phyloP scores from a whole-genome alignment of 2,888 invertebrate genomes.

The Acanthoscelides obtectus region DNA sequence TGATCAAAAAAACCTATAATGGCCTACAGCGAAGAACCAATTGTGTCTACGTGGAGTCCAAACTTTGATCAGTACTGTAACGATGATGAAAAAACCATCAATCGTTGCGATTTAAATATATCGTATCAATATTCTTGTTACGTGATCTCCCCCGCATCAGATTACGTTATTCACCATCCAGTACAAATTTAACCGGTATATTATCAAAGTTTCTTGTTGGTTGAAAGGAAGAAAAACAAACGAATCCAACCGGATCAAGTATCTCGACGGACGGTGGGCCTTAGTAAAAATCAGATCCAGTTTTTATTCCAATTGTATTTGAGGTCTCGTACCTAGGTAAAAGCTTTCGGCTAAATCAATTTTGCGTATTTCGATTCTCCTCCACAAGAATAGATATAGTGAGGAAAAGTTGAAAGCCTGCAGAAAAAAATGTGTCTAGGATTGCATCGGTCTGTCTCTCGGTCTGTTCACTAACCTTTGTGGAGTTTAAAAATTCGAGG shows the following conservation, averaged over 20 bases:
- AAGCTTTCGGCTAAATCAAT: not conserved
- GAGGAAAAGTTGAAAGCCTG: not conserved
- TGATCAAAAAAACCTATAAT: too few species aligned
- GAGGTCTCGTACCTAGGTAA: not conserved
- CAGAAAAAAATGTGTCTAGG: not conserved
- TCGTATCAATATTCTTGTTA: too few species aligned
- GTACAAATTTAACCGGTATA: not conserved
- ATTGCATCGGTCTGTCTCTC: too few species aligned
- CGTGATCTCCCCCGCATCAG: too few species aligned
- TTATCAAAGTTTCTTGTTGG: not conserved
- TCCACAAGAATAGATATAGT: not conserved
- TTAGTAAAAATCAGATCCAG: not conserved
- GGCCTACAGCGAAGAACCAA: too few species aligned
- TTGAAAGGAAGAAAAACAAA: not conserved
- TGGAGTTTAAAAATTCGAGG: too few species aligned
- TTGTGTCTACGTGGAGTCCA: too few species aligned
- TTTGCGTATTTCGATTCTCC: not conserved
- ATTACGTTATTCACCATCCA: not conserved
- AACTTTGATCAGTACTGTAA: too few species aligned
- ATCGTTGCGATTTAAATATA: too few species aligned
- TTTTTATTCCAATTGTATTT: not conserved
- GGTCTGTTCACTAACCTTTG: too few species aligned
- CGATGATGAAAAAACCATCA: too few species aligned
- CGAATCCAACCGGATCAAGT: not conserved
- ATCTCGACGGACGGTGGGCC: not conserved